phyloP scores from a whole-genome alignment of 2,113 vertebrate genomes.

The Cynopterus brachyotis region DNA sequence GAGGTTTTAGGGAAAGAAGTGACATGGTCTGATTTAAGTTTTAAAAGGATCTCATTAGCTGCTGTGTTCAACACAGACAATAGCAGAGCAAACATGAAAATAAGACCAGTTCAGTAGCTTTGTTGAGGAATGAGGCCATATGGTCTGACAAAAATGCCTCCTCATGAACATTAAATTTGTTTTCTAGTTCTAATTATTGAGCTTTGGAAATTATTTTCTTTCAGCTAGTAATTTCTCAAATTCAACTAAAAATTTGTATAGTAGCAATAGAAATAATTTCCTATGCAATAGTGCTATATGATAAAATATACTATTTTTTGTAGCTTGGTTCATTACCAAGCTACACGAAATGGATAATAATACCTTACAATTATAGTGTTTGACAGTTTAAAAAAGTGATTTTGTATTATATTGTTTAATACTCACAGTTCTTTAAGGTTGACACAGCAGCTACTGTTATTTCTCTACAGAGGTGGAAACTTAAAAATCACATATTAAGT shows the following conservation, averaged over 20 bases:
- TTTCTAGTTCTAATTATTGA: neutral
- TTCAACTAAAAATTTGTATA: neutral
- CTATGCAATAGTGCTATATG: neutral
- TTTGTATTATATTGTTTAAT: constrained; percentile 7
- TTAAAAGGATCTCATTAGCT: neutral
- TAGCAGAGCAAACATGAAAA: neutral
- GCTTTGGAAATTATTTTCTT: constrained; percentile 39
- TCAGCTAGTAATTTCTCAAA: neutral
- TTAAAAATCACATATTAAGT: neutral
- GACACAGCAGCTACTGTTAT: neutral
- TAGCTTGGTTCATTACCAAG: neutral
- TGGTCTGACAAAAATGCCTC: neutral
- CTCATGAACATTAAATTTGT: neutral
- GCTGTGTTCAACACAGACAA: neutral
- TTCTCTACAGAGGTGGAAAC: neutral
- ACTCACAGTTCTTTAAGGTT: neutral
- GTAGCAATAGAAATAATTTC: neutral
- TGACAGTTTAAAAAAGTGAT: neutral
- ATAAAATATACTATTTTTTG: neutral
- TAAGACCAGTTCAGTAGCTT: neutral
- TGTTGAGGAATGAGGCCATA: neutral
- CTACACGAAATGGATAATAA: neutral
- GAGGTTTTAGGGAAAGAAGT: neutral
- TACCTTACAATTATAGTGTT: neutral
- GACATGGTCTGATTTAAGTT: neutral